Evolutionary conservation across 2,888 invertebrate species (phyloP), one percentile per base, ranked within the genome.

Genomic region (Lottia gigantea): DNA sequence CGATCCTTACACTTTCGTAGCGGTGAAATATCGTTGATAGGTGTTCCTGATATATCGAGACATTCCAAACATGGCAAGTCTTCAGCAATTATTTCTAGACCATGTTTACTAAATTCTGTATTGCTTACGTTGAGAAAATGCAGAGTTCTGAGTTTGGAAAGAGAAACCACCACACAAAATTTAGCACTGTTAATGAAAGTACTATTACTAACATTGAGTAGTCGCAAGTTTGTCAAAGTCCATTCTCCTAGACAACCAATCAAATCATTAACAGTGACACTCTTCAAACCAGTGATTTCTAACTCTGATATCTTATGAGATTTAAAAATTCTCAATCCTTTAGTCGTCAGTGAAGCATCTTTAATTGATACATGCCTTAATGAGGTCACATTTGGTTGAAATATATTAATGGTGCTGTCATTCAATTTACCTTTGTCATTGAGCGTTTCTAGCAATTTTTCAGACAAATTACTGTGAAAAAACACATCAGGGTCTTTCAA

Each of bases 91-190:
- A 92, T 92, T 80, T 92, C 91, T 74, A 93, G 89, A 26, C 92
- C 91, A 79, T 91, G 91, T 76, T 91, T 91, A 85, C 92, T 92
- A 82, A 93, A 91, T 83, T 93, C 92, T n/a, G 93, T 93, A 80
- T 91, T 90, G 72, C 92, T 91, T 4, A 93, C 91, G 87, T 93
- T 92, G 64, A 93, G 75, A 71, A 80, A 83, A 46, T 83, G 91
- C 68, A 93, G 86, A 75, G 91, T 91, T 73, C 90, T 90, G 55
- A 93, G 88, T 82, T 91, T 91, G 45, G 92, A 91, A 76, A 93
- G 89, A 62, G 92, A 91, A 63, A 92, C 91, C 70, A 91, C 89
- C 46, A 91, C 90, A 82, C 91, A 91, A 79, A 90, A 91, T 81
- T 91, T 91, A 75, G 91, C 90, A 80, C 90, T 90, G 85, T 92